Conservation (phyloP, 1,140 invertebrate genomes). For the Panagrolaimus sp. region DNA sequence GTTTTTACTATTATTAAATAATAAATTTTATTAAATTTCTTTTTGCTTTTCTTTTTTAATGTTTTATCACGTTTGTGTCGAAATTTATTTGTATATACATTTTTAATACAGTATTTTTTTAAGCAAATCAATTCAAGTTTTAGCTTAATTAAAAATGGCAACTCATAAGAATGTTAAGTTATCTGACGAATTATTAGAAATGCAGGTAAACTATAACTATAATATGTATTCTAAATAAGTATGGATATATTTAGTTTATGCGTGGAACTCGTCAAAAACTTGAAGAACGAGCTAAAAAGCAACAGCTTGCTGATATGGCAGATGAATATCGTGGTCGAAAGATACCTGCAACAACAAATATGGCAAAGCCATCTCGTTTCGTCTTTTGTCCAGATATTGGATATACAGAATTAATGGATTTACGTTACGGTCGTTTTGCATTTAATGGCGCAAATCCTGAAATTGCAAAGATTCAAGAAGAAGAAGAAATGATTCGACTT, state of each 20-base stretch:
- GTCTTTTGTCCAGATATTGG: constrained; percentile 18
- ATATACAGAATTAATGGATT: constrained; percentile 22
- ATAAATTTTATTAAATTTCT: too few species aligned
- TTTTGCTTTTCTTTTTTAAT: neutral
- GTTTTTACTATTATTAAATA: too few species aligned
- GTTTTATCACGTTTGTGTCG: neutral
- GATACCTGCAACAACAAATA: constrained; percentile 3
- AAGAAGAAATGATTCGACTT: neutral
- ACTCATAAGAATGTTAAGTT: neutral
- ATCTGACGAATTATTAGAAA: constrained; percentile 16
- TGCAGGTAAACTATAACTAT: too few species aligned
- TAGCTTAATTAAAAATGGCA: too few species aligned
- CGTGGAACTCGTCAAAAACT: constrained; percentile 16
- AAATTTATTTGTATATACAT: neutral
- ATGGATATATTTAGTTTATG: constrained; percentile 29
- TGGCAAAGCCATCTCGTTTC: neutral
- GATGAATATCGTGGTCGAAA: constrained; percentile 17
- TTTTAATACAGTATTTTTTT: too few species aligned
- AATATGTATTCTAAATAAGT: neutral
- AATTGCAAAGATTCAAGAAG: constrained; percentile 19
- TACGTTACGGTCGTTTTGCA: constrained; percentile 33
- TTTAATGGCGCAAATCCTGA: constrained; percentile 33
- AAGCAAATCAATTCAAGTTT: neutral
- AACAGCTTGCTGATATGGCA: constrained; percentile 17
- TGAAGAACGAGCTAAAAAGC: constrained; percentile 18